A percentile compares a stretch with the other conserved stretches of the same genome.
Evolutionary conservation across 1,140 invertebrate species (phyloP).

Genomic region (Philotrypesis tridentata): DNA sequence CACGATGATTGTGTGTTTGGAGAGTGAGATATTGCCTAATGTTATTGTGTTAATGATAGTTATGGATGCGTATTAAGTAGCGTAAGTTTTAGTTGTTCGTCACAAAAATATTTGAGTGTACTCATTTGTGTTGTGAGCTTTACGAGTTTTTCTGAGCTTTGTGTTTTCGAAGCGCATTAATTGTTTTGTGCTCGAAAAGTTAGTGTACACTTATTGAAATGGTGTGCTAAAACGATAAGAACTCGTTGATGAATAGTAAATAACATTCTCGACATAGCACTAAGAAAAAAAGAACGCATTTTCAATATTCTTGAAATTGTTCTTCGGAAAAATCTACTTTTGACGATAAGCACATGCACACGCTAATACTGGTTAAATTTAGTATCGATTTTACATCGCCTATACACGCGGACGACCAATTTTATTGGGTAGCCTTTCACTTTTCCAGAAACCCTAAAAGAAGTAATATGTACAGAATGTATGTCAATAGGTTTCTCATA

Average conservation of each 20-base stretch:
- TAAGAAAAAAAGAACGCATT: too few relatives aligned
- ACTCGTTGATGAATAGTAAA: too few relatives aligned
- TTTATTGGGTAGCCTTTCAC: slow-evolving; percentile 19
- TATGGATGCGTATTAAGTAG: not conserved
- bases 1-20: not conserved
- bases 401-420: not conserved
- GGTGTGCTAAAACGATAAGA: too few relatives aligned
- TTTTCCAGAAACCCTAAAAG: slow-evolving; percentile 18
- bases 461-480: not conserved
- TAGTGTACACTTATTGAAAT: too few relatives aligned
- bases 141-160: too few relatives aligned
- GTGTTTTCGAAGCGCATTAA: too few relatives aligned
- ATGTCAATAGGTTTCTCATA: slow-evolving; percentile 30
- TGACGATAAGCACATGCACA: not conserved
- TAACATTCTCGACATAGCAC: too few relatives aligned
- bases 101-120: not conserved
- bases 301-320: too few relatives aligned
- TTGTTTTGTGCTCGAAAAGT: too few relatives aligned
- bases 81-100: not conserved
- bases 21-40: not conserved
- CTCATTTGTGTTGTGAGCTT: too few relatives aligned
- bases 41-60: not conserved
- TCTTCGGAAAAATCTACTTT: too few relatives aligned
- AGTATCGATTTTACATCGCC: not conserved
- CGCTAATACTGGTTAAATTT: not conserved